Evolutionary conservation across 1,140 invertebrate species (phyloP), one percentile per base, ranked within the genome.

Genomic region (Drosophila malerkotliana): DNA sequence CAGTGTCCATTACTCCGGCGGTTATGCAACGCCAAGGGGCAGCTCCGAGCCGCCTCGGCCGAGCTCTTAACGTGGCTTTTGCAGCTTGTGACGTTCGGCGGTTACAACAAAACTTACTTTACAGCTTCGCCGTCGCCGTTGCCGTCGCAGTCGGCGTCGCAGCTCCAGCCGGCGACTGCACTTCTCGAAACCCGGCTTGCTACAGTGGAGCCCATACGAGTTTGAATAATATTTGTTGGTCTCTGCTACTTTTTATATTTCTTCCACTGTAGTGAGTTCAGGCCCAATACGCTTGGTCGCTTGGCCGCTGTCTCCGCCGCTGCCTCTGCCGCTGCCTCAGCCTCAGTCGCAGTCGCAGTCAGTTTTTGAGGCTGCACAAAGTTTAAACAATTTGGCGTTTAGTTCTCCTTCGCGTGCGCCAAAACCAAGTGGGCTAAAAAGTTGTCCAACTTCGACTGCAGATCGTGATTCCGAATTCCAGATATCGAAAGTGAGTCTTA

Each of bases 401-500:
- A 84, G 81, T 84, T 85, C 77, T 84, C 77, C 80, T 69, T 56
- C 77, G 81, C 77, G 81, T 85, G 80, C 81, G 80, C 72, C 73
- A 72, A 80, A 84, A 80, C 60, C 76, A 84, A 84, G 81, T 84
- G 72, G 75, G 64, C 63, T 39, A 54, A 75, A 49, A 72, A 74
- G 69, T 51, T 52, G 63, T 45, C 45, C 37, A 15, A 21, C 21
- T 34, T 48, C 26, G 15, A 26, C 44, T 48, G 18, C 45, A 21
- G 12, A 52, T 59, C 52, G 30, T 18, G 5, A 15, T 12, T 7
- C 5, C n/a, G n/a, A 8, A 18, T 6, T n/a, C 39, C 39, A 41
- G 24, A 12, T 26, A 28, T 48, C 54, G 26, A n/a, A 32, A 47
- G 12, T 47, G 24, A 47, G 34, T 58, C 34, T 15, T 54, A 37